Base-by-base conservation (phyloP, 2,113 vertebrate species). In the Castor canadensis region DNA sequence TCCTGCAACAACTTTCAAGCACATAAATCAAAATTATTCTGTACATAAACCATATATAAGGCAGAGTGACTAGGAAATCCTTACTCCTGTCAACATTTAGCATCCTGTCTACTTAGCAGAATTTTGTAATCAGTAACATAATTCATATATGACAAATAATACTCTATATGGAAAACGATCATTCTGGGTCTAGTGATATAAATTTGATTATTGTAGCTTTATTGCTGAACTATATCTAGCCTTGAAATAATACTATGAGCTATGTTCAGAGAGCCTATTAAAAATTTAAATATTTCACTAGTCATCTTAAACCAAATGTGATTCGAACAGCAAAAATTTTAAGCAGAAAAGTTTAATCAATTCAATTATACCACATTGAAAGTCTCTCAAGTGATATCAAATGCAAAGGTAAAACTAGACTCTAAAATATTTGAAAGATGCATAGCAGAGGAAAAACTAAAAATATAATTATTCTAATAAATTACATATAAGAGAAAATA, bases 1-100 rank as follows among this genome's bases (percentile, higher is more conserved):
- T 97, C 77, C 86, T 91, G 76, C 94, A 97, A 95, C 56, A 87
- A 91, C 73, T 80, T 71, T 89, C 93, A 93, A 81, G 67, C 5
- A 91, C 84, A 94, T 92, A 82, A 88, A 64, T 86, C 79, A 92
- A 86, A 73, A 6, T 45, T 90, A 90, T 30, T 28, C 69, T 91
- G 86, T 91, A 79, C 77, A 88, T 96, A 94, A 96, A 93, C 79
- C 71, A 93, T 77, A 32, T 54, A 45, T 16, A 62, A 84, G 54
- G 30, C 49, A 93, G 80, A 95, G 43, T 45, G 40, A 84, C 82
- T 54, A 72, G 72, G 71, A 95, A 95, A 90, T 75, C 35, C 12
- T 84, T 73, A 72, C 26, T 85, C 71, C 56, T 66, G 92, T 89
- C 72, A 86, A 40, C 58, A 56, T 87, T 93, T 83, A 62, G 9